Base-by-base conservation (phyloP, 1,140 invertebrate species). In the Micrasema longulum region DNA sequence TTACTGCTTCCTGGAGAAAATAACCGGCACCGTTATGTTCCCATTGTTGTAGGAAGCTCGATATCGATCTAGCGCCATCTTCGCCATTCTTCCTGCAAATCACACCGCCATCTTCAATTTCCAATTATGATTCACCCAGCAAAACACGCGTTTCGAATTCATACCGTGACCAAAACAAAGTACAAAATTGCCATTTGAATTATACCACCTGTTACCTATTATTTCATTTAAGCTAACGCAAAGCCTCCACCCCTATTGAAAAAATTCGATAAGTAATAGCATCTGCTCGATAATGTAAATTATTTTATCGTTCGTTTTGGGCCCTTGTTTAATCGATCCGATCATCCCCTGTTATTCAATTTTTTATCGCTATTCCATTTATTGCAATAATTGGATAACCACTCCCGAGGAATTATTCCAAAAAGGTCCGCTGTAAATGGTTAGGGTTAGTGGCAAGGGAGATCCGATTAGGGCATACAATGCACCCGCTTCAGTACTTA, bases 31-130 rank as follows among this genome's bases (percentile, higher is more conserved):
- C 55, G 55, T 60, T 60, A 60, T 20, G 12, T 60, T 60, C 35
- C 35, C 55, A 60, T 60, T 60, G 55, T 60, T 60, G 18, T 52
- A 22, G 55, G 14, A 52, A 22, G n/a, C 12, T 18, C 55, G 55
- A 60, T 60, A 60, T 11, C 12, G 2, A 60, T 60, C 55, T 36
- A 60, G 36, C 55, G 14, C 55, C 55, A 60, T 36, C 55, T 60
- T 23, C 5, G 20, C 52, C 45, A 48, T 48, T 26, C 52, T 53
- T 53, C 10, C 36, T 41, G 36, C 55, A 18, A 12, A 23, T 18
- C 20, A 60, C 55, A 60, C 55, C 20, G 16, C 31, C 55, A 38
- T 41, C 55, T 16, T 6, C 55, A 60, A 60, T 60, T 60, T 60
- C 22, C 55, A 26, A 20, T 60, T 38, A 60, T 60, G 35, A 31